Evolutionary conservation across 2,888 invertebrate genomes (phyloP).

Genomic region (Drosophila percnosoma): DNA sequence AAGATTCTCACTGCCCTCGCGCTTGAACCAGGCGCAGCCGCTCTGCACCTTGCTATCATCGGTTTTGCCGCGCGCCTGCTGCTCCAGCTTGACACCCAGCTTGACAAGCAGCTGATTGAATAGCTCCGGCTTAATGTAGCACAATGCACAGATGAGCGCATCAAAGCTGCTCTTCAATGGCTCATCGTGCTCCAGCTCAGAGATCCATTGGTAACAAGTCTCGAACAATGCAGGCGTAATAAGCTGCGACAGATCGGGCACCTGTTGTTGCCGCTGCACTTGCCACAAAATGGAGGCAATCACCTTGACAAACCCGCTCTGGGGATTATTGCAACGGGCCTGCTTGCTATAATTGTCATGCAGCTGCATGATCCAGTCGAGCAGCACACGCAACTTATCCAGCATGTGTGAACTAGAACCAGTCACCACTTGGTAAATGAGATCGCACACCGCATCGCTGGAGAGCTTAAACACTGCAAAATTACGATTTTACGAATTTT

Average conservation of each 20-base stretch:
- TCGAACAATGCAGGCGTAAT: constrained; percentile 92
- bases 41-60: constrained; percentile 88
- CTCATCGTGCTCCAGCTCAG: constrained; percentile 88
- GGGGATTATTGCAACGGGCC: constrained; percentile 83
- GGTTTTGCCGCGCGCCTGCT: constrained; percentile 86
- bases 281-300: constrained; percentile 93
- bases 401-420: constrained; percentile 83
- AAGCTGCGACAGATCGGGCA: constrained; percentile 88
- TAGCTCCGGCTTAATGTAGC: constrained; percentile 92
- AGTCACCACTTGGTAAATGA: constrained; percentile 92
- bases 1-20: constrained; percentile 86
- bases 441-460: constrained; percentile 89
- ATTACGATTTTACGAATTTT: neutral
- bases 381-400: constrained; percentile 88
- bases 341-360: constrained; percentile 81
- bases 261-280: constrained; percentile 87
- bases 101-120: constrained; percentile 90
- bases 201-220: constrained; percentile 91
- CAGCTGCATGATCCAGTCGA: constrained; percentile 89
- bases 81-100: constrained; percentile 87
- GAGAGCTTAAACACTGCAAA: constrained; percentile 84
- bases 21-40: constrained; percentile 87
- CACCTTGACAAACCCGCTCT: constrained; percentile 88
- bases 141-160: constrained; percentile 93
- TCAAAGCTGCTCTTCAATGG: constrained; percentile 94